phyloP scores from a whole-genome alignment of 2,888 invertebrate genomes.

The Thysanoteuthis rhombus region DNA sequence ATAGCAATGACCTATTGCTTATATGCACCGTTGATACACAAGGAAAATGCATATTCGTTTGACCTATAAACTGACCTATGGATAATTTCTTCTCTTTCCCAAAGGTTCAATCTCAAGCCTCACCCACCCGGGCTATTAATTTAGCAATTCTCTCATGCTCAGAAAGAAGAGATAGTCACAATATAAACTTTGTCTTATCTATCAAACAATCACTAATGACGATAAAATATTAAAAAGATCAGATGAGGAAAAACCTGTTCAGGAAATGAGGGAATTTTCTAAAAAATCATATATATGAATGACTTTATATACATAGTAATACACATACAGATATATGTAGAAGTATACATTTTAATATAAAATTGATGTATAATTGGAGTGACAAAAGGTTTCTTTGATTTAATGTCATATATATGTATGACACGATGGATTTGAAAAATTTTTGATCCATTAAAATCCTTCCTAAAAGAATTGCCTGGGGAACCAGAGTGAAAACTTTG shows the following conservation, averaged over 20 bases:
- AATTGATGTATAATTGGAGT: too few relatives aligned
- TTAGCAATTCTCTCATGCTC: not conserved
- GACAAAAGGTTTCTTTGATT: too few relatives aligned
- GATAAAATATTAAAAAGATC: too few relatives aligned
- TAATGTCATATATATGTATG: too few relatives aligned
- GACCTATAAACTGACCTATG: not conserved
- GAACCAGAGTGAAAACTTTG: too few relatives aligned
- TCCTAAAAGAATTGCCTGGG: too few relatives aligned
- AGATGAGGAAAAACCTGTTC: not conserved
- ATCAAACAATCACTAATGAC: not conserved
- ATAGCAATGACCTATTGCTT: not conserved
- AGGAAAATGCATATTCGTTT: not conserved
- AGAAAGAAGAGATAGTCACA: not conserved
- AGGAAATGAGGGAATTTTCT: not conserved
- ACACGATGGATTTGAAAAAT: too few relatives aligned
- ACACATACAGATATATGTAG: too few relatives aligned
- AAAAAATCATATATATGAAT: not conserved
- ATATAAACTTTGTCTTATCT: not conserved
- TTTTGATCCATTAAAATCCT: too few relatives aligned
- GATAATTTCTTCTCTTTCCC: not conserved
- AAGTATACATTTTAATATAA: too few relatives aligned
- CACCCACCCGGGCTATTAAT: not conserved
- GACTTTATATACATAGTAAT: too few relatives aligned
- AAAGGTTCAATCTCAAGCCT: not conserved
- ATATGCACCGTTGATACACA: not conserved